Evolutionary conservation across 2,888 invertebrate species (phyloP).

Genomic region (Lepeophtheirus nordmannii): DNA sequence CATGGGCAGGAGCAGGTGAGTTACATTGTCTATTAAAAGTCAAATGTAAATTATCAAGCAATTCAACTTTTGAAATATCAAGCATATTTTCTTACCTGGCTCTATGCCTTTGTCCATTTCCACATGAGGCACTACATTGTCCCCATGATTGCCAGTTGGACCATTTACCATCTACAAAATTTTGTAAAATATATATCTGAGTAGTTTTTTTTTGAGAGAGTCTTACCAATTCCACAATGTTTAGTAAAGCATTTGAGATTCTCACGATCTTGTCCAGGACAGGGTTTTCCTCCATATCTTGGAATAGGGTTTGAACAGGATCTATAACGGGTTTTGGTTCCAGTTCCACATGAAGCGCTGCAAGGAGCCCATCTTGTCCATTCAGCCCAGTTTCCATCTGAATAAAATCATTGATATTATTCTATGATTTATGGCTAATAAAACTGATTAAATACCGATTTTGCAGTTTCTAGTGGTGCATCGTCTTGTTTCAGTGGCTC

Average conservation of each 20-base stretch:
- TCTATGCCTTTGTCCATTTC: slow-evolving; percentile 1
- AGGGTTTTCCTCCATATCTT: not conserved
- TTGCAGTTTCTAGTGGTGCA: not conserved
- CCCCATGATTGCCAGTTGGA: slow-evolving; percentile 56
- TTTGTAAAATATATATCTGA: not conserved
- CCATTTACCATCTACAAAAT: slow-evolving; percentile 36
- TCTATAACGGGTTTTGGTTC: not conserved
- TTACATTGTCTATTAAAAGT: not conserved
- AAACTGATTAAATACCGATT: not conserved
- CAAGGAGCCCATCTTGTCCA: slow-evolving; percentile 7
- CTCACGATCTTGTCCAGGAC: not conserved
- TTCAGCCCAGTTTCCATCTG: slow-evolving; percentile 1
- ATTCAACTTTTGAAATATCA: not conserved
- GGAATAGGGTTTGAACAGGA: not conserved
- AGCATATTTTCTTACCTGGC: not conserved
- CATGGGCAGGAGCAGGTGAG: not conserved
- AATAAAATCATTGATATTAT: not conserved
- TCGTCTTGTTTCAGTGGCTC: not conserved
- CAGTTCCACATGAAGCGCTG: not conserved
- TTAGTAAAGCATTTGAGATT: not conserved
- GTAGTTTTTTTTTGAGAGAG: not conserved
- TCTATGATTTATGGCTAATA: not conserved
- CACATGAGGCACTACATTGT: not conserved
- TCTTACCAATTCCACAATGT: not conserved
- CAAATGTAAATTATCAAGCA: not conserved